phyloP scores from a whole-genome alignment of 2,113 vertebrate genomes.

The Cichladusa arquata region DNA sequence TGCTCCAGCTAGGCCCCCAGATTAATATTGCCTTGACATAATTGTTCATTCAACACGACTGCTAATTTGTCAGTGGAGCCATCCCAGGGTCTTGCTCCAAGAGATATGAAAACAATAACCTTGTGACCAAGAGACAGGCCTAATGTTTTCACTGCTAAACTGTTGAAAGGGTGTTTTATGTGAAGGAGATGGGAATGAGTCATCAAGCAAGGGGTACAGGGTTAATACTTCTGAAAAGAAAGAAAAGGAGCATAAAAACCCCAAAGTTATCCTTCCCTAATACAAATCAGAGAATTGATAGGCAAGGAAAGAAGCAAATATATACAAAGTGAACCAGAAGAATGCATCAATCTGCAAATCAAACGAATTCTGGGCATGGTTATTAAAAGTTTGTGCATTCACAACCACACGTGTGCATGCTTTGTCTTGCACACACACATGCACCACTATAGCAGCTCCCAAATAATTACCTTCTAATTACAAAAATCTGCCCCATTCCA shows the following conservation, averaged over 20 bases:
- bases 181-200: conserved; percentile 42
- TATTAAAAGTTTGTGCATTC: background rate
- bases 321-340: background rate
- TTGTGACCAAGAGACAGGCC: conserved; percentile 47
- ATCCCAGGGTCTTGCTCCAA: conserved; percentile 58
- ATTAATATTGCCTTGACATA: conserved; percentile 54
- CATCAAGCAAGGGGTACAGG: background rate
- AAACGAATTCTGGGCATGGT: background rate
- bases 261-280: background rate
- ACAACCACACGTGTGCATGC: background rate
- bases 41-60: conserved; percentile 56
- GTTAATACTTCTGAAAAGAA: conserved; percentile 2
- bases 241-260: background rate
- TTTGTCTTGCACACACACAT: background rate
- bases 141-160: conserved; percentile 45
- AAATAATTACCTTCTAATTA: background rate
- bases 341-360: background rate
- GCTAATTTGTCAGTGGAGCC: conserved; percentile 58
- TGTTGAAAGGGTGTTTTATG: conserved; percentile 66
- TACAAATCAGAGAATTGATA: background rate
- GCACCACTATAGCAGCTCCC: background rate
- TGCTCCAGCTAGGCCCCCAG: background rate
- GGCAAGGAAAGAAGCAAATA: background rate
- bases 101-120: conserved; percentile 70
- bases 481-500: background rate